Base-by-base conservation (phyloP, 1,140 invertebrate genomes). In the Saccostrea glomerata region DNA sequence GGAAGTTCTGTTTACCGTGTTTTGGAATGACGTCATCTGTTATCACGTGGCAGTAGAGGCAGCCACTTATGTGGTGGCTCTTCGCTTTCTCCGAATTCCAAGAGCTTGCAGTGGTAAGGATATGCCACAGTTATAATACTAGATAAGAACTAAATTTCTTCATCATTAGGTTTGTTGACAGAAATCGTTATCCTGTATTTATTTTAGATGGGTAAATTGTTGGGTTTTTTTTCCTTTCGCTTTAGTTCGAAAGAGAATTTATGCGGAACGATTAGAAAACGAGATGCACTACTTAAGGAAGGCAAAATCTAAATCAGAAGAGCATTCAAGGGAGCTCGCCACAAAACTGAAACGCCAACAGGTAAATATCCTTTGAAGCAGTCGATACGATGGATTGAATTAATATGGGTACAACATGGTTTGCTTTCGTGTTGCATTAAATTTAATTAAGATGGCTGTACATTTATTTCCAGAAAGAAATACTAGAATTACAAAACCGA, bases 1-100 rank as follows among this genome's bases (percentile, higher is more conserved):
- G 55, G 89, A 90, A 30, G 56, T 90, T 58, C 58, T 90, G 77
- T 90, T 90, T 56, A 90, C 89, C 63, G 47, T 90, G 55, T 90
- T 90, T 54, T 90, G 89, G 89, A 77, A 86, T 13, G 58, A 90
- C 55, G 58, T 87, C 20, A 63, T 90, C 11, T 90, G 89, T 86
- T 88, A 88, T 54, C 70, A 88, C 77, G 13, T 83, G 15, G 89
- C 86, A 1, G 40, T 90, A 77, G 89, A 90, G 70, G 89, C 87
- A 4, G 56, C 84, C 20, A 90, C 89, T 2, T 90, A 88, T 70
- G 73, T 90, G 6, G 87, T 90, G 20, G 63, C 77, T 5, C 56
- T 90, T 66, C 73, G 89, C 13, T 55, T 90, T 47, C 58, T 66
- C 9, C 58, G 89, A 73, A 84, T 90, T 15, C 87, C 84, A 13